phyloP scores from a whole-genome alignment of 2,113 vertebrate species.

The Atherinomorus stipes region DNA sequence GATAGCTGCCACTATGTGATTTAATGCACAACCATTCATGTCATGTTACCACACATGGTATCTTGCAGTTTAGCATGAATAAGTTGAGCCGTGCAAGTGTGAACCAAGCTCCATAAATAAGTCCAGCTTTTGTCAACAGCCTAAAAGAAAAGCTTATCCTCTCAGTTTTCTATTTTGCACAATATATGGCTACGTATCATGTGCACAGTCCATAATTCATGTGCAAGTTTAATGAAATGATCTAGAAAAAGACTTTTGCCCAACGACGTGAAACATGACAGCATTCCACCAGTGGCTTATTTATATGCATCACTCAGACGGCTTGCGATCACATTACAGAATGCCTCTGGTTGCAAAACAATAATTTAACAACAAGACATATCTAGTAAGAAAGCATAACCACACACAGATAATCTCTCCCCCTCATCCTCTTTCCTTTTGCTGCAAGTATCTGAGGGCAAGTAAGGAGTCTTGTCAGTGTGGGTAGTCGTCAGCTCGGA shows the following conservation, averaged over 20 bases:
- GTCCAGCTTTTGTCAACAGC: slow-evolving; percentile 13
- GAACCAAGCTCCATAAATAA: slow-evolving; percentile 29
- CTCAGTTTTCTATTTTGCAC: slow-evolving; percentile 3
- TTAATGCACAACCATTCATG: slow-evolving; percentile 53
- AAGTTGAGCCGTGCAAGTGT: slow-evolving; percentile 38
- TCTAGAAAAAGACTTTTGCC: slow-evolving; percentile 26
- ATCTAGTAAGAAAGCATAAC: slow-evolving; percentile 29
- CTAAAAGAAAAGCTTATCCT: background rate
- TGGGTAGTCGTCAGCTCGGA: slow-evolving; percentile 58
- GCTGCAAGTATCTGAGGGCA: slow-evolving; percentile 63
- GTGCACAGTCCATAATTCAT: slow-evolving; percentile 16
- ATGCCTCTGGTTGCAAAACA: slow-evolving; percentile 35
- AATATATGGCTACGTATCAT: slow-evolving; percentile 18
- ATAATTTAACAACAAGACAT: slow-evolving; percentile 13
- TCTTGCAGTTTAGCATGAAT: slow-evolving; percentile 22
- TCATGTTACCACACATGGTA: slow-evolving; percentile 45
- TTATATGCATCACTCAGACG: slow-evolving; percentile 53
- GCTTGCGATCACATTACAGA: slow-evolving; percentile 42
- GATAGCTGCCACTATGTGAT: slow-evolving; percentile 51
- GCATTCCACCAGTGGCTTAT: slow-evolving; percentile 36
- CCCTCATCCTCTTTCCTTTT: slow-evolving; percentile 20
- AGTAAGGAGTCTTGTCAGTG: slow-evolving; percentile 70
- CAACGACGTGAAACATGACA: slow-evolving; percentile 19
- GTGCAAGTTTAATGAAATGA: slow-evolving; percentile 36
- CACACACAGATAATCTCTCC: slow-evolving; percentile 12